Percentiles rank a stretch among this genome's conserved stretches.
Evolutionary conservation across 2,113 vertebrate genomes (phyloP).

Genomic region (Heliornis fulica): DNA sequence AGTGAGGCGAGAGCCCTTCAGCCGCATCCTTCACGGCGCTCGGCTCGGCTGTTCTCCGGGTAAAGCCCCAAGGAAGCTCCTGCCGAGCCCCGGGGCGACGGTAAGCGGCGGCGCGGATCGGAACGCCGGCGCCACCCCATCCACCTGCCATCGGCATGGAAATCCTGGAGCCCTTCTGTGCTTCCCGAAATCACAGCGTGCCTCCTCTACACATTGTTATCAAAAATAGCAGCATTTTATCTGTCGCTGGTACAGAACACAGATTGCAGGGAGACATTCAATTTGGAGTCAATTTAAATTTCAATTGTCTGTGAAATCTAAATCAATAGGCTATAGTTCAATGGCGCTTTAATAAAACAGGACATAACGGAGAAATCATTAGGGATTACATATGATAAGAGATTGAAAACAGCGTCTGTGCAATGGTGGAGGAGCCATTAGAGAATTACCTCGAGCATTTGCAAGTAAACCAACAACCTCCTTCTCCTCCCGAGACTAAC

Average conservation of each 20-base stretch:
- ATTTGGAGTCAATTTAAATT: slow-evolving; percentile 85
- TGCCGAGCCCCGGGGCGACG: accelerated
- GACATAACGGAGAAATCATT: slow-evolving; percentile 79
- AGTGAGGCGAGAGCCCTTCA: neutral
- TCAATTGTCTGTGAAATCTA: slow-evolving; percentile 86
- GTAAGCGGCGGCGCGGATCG: neutral
- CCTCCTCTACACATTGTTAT: slow-evolving; percentile 67
- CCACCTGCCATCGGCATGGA: neutral
- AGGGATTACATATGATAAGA: slow-evolving; percentile 77
- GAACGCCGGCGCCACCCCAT: neutral
- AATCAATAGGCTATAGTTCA: slow-evolving; percentile 86
- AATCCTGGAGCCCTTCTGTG: slow-evolving; percentile 14
- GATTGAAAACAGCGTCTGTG: slow-evolving; percentile 60
- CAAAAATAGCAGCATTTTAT: slow-evolving; percentile 80
- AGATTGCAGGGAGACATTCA: slow-evolving; percentile 81
- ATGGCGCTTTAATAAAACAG: slow-evolving; percentile 83
- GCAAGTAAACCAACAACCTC: slow-evolving; percentile 67
- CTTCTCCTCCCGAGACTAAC: slow-evolving; percentile 62
- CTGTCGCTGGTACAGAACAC: slow-evolving; percentile 74
- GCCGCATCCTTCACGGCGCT: neutral
- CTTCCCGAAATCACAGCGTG: slow-evolving; percentile 65
- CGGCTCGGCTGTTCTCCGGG: neutral
- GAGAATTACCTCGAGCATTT: slow-evolving; percentile 73
- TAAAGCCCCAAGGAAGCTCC: neutral
- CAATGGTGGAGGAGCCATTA: slow-evolving; percentile 68